Percentiles rank a stretch among this genome's conserved stretches.
These are phyloP conservation scores for Iphiclides podalirius DNA, from an alignment of 2,888 invertebrate genomes.

Conservation along the genomic window DNA sequence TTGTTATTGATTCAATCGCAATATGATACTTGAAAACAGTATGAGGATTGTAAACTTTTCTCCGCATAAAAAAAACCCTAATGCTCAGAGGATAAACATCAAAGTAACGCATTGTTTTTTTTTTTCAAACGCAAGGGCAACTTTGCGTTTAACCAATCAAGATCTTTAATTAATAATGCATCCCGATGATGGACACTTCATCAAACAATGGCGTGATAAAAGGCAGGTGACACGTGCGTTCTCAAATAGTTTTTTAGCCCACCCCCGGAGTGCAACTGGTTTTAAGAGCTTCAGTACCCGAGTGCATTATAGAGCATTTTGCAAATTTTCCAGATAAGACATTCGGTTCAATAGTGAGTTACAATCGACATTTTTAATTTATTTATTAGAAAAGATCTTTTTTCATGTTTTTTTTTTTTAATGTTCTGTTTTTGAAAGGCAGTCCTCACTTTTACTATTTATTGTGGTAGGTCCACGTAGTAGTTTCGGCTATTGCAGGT, in stretches of 20 bases:
- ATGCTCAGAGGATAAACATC: neutral
- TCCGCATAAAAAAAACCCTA: too few species aligned
- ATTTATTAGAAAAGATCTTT: neutral
- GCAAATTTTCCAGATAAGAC: constrained; percentile 35
- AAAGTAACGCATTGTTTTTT: constrained; percentile 7
- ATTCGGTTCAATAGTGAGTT: constrained; percentile 8
- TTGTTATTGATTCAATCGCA: neutral
- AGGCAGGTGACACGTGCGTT: constrained; percentile 70
- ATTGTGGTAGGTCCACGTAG: too few species aligned
- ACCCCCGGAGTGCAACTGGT: constrained; percentile 53
- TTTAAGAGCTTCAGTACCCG: constrained; percentile 44
- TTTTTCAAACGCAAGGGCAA: constrained; percentile 28
- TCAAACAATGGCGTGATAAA: constrained; percentile 50
- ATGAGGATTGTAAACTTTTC: neutral
- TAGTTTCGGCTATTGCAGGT: too few species aligned
- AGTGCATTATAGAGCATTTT: constrained; percentile 36
- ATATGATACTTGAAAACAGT: neutral
- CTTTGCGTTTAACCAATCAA: constrained; percentile 38
- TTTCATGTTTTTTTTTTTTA: neutral
- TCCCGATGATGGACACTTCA: constrained; percentile 41
- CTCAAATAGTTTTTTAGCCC: constrained; percentile 47
- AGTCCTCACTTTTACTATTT: too few species aligned
- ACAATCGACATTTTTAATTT: too few species aligned
- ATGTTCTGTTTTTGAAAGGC: neutral
- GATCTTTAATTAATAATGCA: constrained; percentile 37